phyloP scores from a whole-genome alignment of 2,113 vertebrate genomes.

The Pangasianodon hypophthalmus region DNA sequence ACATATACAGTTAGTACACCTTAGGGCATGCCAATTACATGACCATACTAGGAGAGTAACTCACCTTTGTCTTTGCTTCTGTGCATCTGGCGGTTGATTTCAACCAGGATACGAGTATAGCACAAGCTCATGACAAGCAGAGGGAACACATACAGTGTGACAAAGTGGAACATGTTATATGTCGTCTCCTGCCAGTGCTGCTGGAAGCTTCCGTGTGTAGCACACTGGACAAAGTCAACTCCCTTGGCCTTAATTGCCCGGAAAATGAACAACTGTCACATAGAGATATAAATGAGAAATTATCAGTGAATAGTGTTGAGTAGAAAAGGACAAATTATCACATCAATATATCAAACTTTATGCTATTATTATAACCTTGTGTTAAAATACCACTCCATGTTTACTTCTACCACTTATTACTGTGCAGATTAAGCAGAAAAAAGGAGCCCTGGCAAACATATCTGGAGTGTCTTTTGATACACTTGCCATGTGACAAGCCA shows the following conservation, averaged over 20 bases:
- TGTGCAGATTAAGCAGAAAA: neutral
- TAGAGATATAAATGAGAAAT: neutral
- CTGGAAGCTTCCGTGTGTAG: conserved; percentile 67
- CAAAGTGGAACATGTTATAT: conserved; percentile 73
- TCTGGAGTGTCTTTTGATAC: neutral
- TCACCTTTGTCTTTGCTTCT: conserved; percentile 65
- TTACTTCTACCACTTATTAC: neutral
- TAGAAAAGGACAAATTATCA: neutral
- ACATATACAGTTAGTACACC: conserved; percentile 46
- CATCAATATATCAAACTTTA: neutral
- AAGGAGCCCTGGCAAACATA: neutral
- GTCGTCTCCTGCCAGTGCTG: conserved; percentile 68
- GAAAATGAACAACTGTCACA: conserved; percentile 67
- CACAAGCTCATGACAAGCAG: conserved; percentile 71
- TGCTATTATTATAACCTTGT: neutral
- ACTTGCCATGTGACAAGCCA: neutral
- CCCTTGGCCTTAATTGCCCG: conserved; percentile 66
- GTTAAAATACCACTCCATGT: neutral
- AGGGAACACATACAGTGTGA: conserved; percentile 69
- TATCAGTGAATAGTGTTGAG: neutral
- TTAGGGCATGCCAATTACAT: conserved; percentile 4
- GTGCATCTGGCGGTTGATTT: conserved; percentile 72
- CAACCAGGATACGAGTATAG: conserved; percentile 68
- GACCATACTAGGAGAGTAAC: conserved; percentile 23
- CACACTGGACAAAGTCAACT: conserved; percentile 71